phyloP scores from a whole-genome alignment of 2,888 invertebrate species.

The Eristalinus aeneus region DNA sequence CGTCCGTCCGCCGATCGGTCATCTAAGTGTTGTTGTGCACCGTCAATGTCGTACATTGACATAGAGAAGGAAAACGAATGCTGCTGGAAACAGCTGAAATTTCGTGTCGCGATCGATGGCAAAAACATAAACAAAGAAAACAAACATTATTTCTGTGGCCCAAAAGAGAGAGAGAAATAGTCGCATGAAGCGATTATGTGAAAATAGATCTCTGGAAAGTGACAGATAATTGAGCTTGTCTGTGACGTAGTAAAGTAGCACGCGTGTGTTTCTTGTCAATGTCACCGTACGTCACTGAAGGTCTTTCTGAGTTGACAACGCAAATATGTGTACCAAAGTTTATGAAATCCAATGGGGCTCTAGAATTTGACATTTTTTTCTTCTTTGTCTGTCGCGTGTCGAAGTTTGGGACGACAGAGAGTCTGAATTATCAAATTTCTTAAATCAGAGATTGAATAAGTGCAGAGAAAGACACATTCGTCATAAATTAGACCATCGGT shows the following conservation, averaged over 20 bases:
- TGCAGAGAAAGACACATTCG: too few species aligned
- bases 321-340: background rate
- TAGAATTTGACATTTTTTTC: too few species aligned
- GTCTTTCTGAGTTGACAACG: background rate
- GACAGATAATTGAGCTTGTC: background rate
- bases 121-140: background rate
- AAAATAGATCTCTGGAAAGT: background rate
- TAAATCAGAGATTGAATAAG: too few species aligned
- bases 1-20: too few species aligned
- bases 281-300: background rate
- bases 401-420: too few species aligned
- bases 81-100: background rate
- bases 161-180: background rate
- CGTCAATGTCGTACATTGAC: slow-evolving; percentile 62
- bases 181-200: background rate
- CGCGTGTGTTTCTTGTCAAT: background rate
- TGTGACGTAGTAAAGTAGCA: background rate
- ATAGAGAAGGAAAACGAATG: slow-evolving; percentile 24
- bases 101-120: background rate
- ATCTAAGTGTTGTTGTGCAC: background rate
- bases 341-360: background rate
- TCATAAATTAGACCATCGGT: too few species aligned
- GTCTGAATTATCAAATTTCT: too few species aligned
- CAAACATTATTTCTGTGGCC: background rate
- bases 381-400: too few species aligned